Base-by-base conservation (phyloP, 2,113 vertebrate species). In the Oreocharis arfaki region DNA sequence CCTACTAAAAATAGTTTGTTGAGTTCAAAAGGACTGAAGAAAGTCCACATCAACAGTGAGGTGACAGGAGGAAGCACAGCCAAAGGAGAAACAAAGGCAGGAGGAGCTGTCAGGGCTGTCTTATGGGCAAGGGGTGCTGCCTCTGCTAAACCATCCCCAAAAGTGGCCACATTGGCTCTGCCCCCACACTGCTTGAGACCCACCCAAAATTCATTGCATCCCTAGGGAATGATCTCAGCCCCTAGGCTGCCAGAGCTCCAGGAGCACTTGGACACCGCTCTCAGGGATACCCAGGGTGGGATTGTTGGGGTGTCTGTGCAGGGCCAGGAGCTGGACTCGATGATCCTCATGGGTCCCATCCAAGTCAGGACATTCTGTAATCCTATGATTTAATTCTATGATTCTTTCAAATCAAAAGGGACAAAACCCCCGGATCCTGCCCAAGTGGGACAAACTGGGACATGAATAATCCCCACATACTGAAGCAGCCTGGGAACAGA, bases 71-170 rank as follows among this genome's bases (percentile, higher is more conserved):
- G 44, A 65, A 85, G 60, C 23, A 46, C 18, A 44, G n/a, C 41
- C 37, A 84, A 41, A 77, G 35, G 8, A 84, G 56, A 89, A 70
- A 39, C 6, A 59, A 55, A 65, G 11, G 50, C 42, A 37, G 70
- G 55, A n/a, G 44, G 47, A 64, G 67, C 60, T 75, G 42, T 39
- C 47, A 70, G 35, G 16, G 35, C 8, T 63, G 5, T 17, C 26
- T 33, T 4, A 52, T 0, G 1, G 49, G 24, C 0, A 2, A 49
- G 13, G 9, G 41, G 21, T 30, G 22, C 78, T 78, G 55, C 14
- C n/a, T 56, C 44, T 78, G 42, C 37, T 20, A 3, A 4, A 5
- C 10, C 3, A 1, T 23, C 42, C 24, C 42, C 11, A 0, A 39
- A 9, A 0, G 2, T 1, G 8, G 21, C 14, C 41, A 56, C 10